A percentile compares a stretch with the other conserved stretches of the same genome.
These are phyloP conservation scores for Stratiomys singularior DNA, from an alignment of 2,888 invertebrate genomes.

Conservation along the genomic window DNA sequence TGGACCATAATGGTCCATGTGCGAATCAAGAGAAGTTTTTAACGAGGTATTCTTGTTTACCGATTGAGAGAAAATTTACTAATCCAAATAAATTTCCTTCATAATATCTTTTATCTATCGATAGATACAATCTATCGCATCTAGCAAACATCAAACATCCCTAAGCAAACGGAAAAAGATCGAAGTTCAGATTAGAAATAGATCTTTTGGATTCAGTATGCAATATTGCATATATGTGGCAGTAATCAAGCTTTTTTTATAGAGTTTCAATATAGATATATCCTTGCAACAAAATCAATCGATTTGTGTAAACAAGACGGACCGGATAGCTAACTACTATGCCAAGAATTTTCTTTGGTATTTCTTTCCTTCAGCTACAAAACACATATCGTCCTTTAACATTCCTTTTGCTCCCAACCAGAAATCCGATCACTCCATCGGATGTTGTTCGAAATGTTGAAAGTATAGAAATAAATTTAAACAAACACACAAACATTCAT, in stretches of 20 bases:
- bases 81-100: no score
- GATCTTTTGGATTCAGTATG: no score
- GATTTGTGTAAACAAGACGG: background rate
- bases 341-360: background rate
- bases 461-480: background rate
- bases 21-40: no score
- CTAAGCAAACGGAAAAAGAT: no score
- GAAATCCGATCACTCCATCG: conserved; percentile 24
- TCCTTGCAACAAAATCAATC: background rate
- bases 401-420: background rate
- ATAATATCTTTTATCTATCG: no score
- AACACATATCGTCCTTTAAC: background rate
- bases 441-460: background rate
- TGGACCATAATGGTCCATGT: no score
- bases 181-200: no score
- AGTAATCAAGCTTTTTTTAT: background rate
- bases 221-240: background rate
- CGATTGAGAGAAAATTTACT: no score
- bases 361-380: background rate
- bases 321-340: background rate
- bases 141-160: no score
- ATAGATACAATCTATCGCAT: no score
- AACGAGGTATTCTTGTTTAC: no score
- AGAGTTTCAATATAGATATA: background rate
- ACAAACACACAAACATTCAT: no score